phyloP scores from a whole-genome alignment of 2,888 invertebrate genomes.

The Brachypalpus laphriformis region DNA sequence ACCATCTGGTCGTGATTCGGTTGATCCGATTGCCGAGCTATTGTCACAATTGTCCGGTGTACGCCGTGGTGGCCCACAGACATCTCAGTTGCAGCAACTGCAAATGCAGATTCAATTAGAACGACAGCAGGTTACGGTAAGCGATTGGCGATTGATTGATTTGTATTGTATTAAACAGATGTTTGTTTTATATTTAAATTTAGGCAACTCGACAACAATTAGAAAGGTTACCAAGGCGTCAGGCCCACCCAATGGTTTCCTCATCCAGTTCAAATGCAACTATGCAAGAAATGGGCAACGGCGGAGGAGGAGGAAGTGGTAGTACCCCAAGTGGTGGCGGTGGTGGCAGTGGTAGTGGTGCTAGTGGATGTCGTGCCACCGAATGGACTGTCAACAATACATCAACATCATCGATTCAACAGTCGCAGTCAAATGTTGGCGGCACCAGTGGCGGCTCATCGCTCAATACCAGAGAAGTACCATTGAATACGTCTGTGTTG shows the following conservation, averaged over 20 bases:
- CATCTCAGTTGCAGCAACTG: slow-evolving; percentile 94
- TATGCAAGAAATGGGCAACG: slow-evolving; percentile 82
- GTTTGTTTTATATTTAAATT: slow-evolving; percentile 47
- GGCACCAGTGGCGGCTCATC: slow-evolving; percentile 80
- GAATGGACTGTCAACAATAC: slow-evolving; percentile 81
- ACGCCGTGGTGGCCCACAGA: slow-evolving; percentile 86
- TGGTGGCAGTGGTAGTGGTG: slow-evolving; percentile 75
- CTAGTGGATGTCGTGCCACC: slow-evolving; percentile 78
- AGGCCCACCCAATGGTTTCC: slow-evolving; percentile 87
- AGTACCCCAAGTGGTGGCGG: slow-evolving; percentile 75
- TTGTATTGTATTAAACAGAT: slow-evolving; percentile 16
- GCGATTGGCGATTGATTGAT: slow-evolving; percentile 75
- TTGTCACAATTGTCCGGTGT: slow-evolving; percentile 97
- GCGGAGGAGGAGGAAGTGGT: slow-evolving; percentile 74
- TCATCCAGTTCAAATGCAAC: slow-evolving; percentile 85
- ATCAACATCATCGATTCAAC: slow-evolving; percentile 79
- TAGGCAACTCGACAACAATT: slow-evolving; percentile 94
- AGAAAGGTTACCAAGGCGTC: slow-evolving; percentile 93
- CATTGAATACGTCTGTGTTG: slow-evolving; percentile 77
- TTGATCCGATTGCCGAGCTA: slow-evolving; percentile 98
- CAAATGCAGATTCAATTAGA: slow-evolving; percentile 97
- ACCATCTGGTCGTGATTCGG: slow-evolving; percentile 94
- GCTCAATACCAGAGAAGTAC: slow-evolving; percentile 82
- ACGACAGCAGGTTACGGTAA: slow-evolving; percentile 91
- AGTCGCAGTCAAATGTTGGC: slow-evolving; percentile 81